Evolutionary conservation across 2,797 vertebrate species (phyloP).

Genomic region (Tadarida brasiliensis): DNA sequence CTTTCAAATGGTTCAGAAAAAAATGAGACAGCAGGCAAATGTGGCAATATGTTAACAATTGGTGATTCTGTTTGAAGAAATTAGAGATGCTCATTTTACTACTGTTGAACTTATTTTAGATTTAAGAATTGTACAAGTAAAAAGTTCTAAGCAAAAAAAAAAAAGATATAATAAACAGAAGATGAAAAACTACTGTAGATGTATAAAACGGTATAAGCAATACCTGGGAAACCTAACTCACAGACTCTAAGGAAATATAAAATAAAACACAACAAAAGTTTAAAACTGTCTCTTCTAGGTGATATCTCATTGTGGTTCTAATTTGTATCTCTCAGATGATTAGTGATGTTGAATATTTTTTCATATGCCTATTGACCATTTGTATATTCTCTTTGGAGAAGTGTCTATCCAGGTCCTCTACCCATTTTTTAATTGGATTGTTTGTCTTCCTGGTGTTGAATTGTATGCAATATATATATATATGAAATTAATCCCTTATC

Average conservation of each 20-base stretch:
- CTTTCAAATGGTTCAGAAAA: neutral
- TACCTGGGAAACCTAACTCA: neutral
- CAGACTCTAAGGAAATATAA: neutral
- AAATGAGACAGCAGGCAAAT: neutral
- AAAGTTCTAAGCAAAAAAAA: constrained; percentile 49
- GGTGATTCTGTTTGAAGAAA: neutral
- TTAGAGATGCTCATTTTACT: neutral
- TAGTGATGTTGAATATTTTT: neutral
- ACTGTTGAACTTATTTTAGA: neutral
- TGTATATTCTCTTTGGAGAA: neutral
- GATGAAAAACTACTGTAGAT: neutral
- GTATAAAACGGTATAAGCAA: neutral
- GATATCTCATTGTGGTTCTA: neutral
- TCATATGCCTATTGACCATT: neutral
- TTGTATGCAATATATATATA: neutral
- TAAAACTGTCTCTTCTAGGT: neutral
- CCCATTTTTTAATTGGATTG: neutral
- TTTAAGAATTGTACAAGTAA: constrained; percentile 48
- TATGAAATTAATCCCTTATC: neutral
- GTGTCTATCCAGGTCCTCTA: neutral
- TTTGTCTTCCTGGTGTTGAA: neutral
- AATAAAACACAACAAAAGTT: neutral
- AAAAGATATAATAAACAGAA: neutral
- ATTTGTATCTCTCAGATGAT: neutral
- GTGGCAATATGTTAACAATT: neutral